Evolutionary conservation across 2,113 vertebrate genomes (phyloP), one percentile per base, ranked within the genome.

Genomic region (Campylomormyrus numenius): DNA sequence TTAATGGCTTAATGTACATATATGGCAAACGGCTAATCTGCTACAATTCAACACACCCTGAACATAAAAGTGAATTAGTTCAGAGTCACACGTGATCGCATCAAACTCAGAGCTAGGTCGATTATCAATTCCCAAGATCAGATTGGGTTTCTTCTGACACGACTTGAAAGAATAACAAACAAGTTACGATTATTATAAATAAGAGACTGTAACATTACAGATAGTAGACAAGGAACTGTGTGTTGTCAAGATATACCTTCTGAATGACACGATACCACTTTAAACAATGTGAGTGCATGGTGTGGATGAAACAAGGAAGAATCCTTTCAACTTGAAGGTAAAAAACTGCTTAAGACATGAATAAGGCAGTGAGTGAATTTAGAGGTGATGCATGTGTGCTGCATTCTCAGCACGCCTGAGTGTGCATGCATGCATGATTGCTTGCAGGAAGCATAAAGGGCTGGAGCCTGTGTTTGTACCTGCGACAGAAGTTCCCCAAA

Each of bases 401-500:
- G 62, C 62, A 70, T 70, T 70, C 62, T 31, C n/a, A 70, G 62
- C n/a, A 70, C 10, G n/a, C 62, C n/a, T 3, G 3, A 70, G 62
- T 5, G 9, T 31, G 62, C 62, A 70, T 31, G 58, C 62, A 70
- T 70, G 62, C 62, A 70, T 70, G 31, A 31, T 10, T 1, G 24
- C 74, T 10, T n/a, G 15, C 77, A 39, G 42, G 39, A 80, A 31
- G 27, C 74, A 13, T 35, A 39, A 80, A 39, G 27, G 74, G 45
- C 9, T 39, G 62, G 6, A 27, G 31, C 62, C 5, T 2, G 31
- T 19, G 19, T 19, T 17, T 56, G 93, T 88, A 88, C 87, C 77
- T 95, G 91, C 93, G 93, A 93, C 39, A 98, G 94, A 83, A 95
- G 92, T 86, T 96, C 94, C 45, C 95, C 94, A 92, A 97, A 95